Conservation (phyloP, 2,113 vertebrate species). For the Mellivora capensis region DNA sequence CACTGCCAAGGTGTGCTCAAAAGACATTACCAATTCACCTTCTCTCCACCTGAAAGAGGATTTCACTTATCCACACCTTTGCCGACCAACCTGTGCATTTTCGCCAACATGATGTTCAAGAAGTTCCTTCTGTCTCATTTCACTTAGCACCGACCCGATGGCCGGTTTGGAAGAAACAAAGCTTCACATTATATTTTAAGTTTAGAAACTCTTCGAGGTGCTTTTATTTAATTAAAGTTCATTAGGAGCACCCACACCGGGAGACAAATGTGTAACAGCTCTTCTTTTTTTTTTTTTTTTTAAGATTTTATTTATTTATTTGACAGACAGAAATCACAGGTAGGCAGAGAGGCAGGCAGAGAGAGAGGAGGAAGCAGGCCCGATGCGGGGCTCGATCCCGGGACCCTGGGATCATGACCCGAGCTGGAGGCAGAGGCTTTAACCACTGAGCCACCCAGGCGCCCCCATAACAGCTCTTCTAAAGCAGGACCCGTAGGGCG, state of each 20-base stretch:
- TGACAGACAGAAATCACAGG: too few species aligned
- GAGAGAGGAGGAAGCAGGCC: too few species aligned
- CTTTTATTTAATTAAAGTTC: not conserved
- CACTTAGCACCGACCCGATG: not conserved
- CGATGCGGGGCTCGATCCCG: too few species aligned
- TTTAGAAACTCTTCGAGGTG: not conserved
- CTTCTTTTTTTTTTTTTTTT: too few species aligned
- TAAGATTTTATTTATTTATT: too few species aligned
- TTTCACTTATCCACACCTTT: not conserved
- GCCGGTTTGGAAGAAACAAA: not conserved
- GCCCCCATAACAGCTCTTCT: not conserved
- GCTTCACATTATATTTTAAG: not conserved
- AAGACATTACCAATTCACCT: not conserved
- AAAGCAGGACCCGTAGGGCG: not conserved
- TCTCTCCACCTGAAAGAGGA: not conserved
- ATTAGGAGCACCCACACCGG: not conserved
- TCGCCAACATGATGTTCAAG: not conserved
- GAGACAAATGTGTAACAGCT: not conserved
- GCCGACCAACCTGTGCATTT: not conserved
- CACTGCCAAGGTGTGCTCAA: not conserved
- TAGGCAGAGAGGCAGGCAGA: too few species aligned
- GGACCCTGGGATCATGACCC: too few species aligned
- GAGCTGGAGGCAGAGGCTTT: too few species aligned
- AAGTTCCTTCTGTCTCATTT: not conserved
- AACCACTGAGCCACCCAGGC: too few species aligned